Base-by-base conservation (phyloP, 2,797 vertebrate species). In the Sparidentex hasta region DNA sequence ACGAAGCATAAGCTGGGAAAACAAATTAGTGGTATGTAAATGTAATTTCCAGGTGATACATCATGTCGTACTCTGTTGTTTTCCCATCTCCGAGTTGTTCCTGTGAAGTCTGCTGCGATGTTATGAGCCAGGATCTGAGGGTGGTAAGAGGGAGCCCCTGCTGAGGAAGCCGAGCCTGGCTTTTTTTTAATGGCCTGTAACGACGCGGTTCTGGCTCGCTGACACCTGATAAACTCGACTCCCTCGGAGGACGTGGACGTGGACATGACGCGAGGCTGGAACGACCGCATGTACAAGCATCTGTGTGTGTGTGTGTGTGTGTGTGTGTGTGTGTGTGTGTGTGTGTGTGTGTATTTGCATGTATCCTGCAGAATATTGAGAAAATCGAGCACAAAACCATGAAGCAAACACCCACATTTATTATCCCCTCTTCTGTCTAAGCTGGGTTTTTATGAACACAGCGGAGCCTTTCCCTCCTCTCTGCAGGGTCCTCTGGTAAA, bases 191-290 rank as follows among this genome's bases (percentile, higher is more conserved):
- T 1, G 61, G 51, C 21, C 65, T 61, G 44, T 78, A 79, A 73
- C 3, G 0, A 67, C 27, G 68, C 76, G 33, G 78, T 51, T 84
- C 86, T 77, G 76, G 70, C 79, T 88, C 66, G 2, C 69, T 59
- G 55, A 78, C 66, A 85, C 85, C 79, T 85, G 85, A 87, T 87
- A 82, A 88, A 84, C 76, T 73, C 33, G 11, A 57, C 72, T 82
- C 33, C 56, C 20, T 41, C 20, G 11, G 50, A 71, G 57, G 27
- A n/a, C 23, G 46, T 23, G 48, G 67, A 25, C 18, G 3, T n/a
- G 48, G 67, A 25, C 18, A 3, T n/a, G 27, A 68, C 18, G 38
- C 2, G 25, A 76, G 59, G 11, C 27, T 5, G 11, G 59, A 66
- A 27, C 71, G 71, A 27, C 27, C 27, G 27, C 27, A 27, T 27